These are phyloP conservation scores for Germaria angustata DNA, from an alignment of 2,888 invertebrate species.

Conservation along the genomic window DNA sequence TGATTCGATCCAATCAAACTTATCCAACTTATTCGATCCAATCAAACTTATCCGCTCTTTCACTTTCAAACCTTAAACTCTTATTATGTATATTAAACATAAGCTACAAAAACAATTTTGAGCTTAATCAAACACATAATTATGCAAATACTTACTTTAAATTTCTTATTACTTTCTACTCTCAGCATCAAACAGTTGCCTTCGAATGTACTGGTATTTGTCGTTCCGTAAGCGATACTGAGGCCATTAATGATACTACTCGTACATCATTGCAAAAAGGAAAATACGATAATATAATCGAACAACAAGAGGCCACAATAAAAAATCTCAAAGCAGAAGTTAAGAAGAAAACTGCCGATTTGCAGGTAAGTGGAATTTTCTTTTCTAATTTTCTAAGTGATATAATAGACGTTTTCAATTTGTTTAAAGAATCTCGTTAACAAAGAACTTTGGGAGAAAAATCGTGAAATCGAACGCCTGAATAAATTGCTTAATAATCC, in stretches of 20 bases:
- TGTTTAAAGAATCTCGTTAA: constrained; percentile 81
- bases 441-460: constrained; percentile 83
- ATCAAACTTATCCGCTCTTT: too few species aligned
- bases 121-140: too few species aligned
- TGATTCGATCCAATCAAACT: too few species aligned
- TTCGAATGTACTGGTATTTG: constrained; percentile 68
- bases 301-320: constrained; percentile 82
- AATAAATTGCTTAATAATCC: constrained; percentile 74
- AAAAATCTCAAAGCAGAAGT: constrained; percentile 81
- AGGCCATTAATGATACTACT: constrained; percentile 73
- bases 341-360: constrained; percentile 78
- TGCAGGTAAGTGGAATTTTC: constrained; percentile 74
- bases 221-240: constrained; percentile 74
- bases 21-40: too few species aligned
- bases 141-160: not conserved
- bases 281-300: constrained; percentile 68
- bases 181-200: constrained; percentile 60
- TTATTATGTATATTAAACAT: too few species aligned
- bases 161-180: too few species aligned
- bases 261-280: constrained; percentile 69
- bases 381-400: too few species aligned
- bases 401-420: not conserved
- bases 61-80: too few species aligned
- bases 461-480: constrained; percentile 82
- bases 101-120: too few species aligned